Conservation (phyloP, 30 jellyfish, hydroid and myxozoan species). For the Mastigias papua region DNA sequence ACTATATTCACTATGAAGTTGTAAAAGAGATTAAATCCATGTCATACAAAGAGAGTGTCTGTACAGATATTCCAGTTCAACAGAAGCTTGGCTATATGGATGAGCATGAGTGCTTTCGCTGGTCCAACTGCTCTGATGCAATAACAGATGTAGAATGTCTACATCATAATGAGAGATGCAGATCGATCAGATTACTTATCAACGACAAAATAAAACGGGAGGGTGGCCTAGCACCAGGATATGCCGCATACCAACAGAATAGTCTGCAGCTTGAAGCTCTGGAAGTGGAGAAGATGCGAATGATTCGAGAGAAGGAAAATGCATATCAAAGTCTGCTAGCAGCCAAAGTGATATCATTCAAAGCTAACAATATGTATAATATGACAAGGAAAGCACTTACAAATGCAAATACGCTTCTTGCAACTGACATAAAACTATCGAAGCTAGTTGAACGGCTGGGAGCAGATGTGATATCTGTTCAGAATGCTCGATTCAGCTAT, state of each 20-base stretch:
- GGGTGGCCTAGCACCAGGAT: conserved; percentile 14
- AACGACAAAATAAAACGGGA: conserved; percentile 10
- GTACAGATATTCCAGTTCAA: conserved; percentile 33
- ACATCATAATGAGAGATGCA: conserved; percentile 39
- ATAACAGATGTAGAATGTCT: conserved; percentile 50
- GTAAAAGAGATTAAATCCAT: conserved; percentile 13
- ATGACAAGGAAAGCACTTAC: conserved; percentile 22
- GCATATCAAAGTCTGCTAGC: conserved; percentile 20
- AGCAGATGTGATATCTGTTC: not conserved
- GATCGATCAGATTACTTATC: conserved; percentile 6
- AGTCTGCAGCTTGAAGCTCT: conserved; percentile 44
- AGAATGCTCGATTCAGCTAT: conserved; percentile 35
- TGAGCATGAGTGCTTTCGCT: conserved; percentile 50
- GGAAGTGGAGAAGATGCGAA: not conserved
- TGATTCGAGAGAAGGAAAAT: conserved; percentile 22
- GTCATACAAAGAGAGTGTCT: conserved; percentile 33
- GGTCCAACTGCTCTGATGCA: conserved; percentile 53
- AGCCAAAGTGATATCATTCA: conserved; percentile 9
- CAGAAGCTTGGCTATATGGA: conserved; percentile 41
- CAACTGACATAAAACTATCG: conserved; percentile 33
- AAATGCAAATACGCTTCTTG: conserved; percentile 20
- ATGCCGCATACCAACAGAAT: conserved; percentile 13
- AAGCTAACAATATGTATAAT: conserved; percentile 27
- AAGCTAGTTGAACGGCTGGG: conserved; percentile 17
- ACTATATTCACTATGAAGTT: conserved; percentile 21